Evolutionary conservation across 2,113 vertebrate species (phyloP).

Genomic region (Scalopus aquaticus): DNA sequence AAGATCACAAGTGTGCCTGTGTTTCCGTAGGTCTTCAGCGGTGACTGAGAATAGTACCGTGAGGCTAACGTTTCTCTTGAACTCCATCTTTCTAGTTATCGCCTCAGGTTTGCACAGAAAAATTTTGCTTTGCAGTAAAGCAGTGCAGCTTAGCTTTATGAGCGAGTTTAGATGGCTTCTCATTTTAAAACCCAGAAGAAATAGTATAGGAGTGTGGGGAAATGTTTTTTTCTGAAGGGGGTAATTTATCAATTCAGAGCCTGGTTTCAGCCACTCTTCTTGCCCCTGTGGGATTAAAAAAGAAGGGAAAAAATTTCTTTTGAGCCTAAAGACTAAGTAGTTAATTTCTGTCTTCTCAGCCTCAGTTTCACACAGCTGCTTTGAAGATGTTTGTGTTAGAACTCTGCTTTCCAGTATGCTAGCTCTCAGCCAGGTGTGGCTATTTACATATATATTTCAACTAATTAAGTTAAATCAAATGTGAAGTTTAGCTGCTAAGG

Average conservation of each 20-base stretch:
- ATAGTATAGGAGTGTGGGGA: neutral
- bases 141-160: neutral
- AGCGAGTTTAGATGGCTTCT: neutral
- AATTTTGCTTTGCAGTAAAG: neutral
- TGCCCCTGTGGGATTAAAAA: neutral
- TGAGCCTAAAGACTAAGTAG: neutral
- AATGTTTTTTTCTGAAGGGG: neutral
- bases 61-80: neutral
- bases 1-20: neutral
- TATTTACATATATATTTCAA: neutral
- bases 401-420: neutral
- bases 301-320: neutral
- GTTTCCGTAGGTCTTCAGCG: neutral
- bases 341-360: neutral
- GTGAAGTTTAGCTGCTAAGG: neutral
- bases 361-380: neutral
- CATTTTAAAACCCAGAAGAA: neutral
- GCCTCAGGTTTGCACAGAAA: neutral
- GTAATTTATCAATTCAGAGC: neutral
- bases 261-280: neutral
- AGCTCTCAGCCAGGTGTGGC: neutral
- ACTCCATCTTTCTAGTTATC: neutral
- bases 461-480: neutral
- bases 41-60: neutral
- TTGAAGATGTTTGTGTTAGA: neutral